Evolutionary conservation across 2,888 invertebrate species (phyloP).

Genomic region (Drosophila rellima): DNA sequence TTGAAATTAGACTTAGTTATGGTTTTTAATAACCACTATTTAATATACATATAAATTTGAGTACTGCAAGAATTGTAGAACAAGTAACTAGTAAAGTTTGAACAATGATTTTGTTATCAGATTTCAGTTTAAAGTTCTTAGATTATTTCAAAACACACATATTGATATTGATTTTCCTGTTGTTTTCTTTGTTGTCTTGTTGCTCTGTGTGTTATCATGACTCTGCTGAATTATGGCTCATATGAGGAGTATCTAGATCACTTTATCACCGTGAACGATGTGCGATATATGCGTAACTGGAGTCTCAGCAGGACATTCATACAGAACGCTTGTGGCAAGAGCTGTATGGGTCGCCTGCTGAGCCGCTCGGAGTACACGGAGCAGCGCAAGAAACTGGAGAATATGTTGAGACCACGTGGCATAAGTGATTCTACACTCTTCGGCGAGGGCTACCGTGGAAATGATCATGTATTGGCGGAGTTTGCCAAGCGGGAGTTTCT

Average conservation of each 20-base stretch:
- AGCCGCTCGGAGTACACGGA: conserved; percentile 36
- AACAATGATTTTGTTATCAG: conserved; percentile 46
- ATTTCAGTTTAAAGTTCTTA: conserved; percentile 14
- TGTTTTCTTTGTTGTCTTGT: background rate
- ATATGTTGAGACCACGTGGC: conserved; percentile 14
- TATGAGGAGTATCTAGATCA: conserved; percentile 59
- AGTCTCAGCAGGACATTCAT: conserved; percentile 37
- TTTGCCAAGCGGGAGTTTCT: conserved; percentile 50
- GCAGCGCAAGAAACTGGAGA: conserved; percentile 23
- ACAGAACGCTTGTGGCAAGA: conserved; percentile 37
- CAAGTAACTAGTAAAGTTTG: background rate
- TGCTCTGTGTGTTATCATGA: conserved; percentile 34
- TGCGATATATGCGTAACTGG: conserved; percentile 43
- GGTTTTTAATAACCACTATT: too few relatives aligned
- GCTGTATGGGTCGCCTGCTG: conserved; percentile 47
- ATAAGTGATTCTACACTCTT: conserved; percentile 26
- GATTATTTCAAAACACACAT: background rate
- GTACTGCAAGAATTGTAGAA: background rate
- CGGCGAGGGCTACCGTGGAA: conserved; percentile 17
- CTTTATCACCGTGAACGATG: conserved; percentile 48
- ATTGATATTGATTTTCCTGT: conserved; percentile 12
- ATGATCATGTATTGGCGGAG: conserved; percentile 49
- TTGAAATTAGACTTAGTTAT: background rate
- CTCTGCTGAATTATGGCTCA: conserved; percentile 27
- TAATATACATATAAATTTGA: too few relatives aligned